These are phyloP conservation scores for Drosophila ananassae DNA, from an alignment of 1,140 invertebrate genomes.

Conservation along the genomic window DNA sequence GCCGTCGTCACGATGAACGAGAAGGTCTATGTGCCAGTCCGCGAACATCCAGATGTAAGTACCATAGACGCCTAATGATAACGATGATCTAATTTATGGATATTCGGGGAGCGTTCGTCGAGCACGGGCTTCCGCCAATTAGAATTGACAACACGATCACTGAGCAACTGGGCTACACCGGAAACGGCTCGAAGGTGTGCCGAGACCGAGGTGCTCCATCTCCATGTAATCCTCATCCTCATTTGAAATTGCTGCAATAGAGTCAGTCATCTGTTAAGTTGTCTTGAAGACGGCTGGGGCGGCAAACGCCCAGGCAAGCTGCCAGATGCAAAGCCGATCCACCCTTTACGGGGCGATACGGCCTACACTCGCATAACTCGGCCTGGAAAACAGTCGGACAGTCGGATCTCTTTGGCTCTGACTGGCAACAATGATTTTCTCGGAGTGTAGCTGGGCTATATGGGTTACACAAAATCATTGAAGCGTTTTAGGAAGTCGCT, in stretches of 20 bases:
- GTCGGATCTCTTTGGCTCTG: no score
- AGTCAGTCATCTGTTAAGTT: conserved; percentile 70
- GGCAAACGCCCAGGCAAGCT: conserved; percentile 44
- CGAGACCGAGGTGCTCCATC: conserved; percentile 36
- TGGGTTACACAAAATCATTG: conserved; percentile 78
- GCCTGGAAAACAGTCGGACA: background rate
- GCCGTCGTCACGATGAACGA: conserved; percentile 96
- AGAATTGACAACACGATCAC: conserved; percentile 73
- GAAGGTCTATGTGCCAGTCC: conserved; percentile 99
- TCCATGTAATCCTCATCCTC: background rate
- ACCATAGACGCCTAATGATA: conserved; percentile 7
- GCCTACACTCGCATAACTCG: background rate
- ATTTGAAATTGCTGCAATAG: conserved; percentile 9
- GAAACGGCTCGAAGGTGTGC: conserved; percentile 80
- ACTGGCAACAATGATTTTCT: background rate
- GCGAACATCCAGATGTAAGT: conserved; percentile 99
- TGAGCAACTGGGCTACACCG: conserved; percentile 80
- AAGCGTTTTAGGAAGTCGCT: conserved; percentile 80
- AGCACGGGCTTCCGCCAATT: conserved; percentile 68
- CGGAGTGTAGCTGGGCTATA: conserved; percentile 9
- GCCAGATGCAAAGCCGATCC: conserved; percentile 58
- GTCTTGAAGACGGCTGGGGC: conserved; percentile 39
- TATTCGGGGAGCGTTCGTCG: conserved; percentile 42
- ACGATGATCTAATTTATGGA: conserved; percentile 80
- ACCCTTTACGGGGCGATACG: background rate